Percentiles rank a stretch among this genome's conserved stretches.
These are phyloP conservation scores for Trogon melanurus DNA, from an alignment of 2,113 vertebrate genomes.

Conservation along the genomic window DNA sequence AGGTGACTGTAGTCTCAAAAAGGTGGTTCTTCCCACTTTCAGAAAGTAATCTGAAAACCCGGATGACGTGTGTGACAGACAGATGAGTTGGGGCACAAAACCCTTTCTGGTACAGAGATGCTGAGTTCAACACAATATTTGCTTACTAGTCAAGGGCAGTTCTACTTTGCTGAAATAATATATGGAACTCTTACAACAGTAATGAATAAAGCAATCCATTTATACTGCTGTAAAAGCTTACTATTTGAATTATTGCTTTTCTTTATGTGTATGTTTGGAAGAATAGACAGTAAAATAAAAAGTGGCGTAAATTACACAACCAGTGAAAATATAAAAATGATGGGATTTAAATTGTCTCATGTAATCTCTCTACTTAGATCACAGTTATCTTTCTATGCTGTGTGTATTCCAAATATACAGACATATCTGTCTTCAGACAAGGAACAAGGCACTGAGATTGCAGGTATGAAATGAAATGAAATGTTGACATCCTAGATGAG, in stretches of 20 bases:
- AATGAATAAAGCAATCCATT: slow-evolving; percentile 10
- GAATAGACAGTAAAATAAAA: neutral
- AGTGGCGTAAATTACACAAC: neutral
- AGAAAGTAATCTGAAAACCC: neutral
- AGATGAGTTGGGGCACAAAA: slow-evolving; percentile 31
- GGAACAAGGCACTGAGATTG: neutral
- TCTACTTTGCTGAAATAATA: slow-evolving; percentile 2
- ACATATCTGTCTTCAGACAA: neutral
- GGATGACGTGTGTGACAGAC: neutral
- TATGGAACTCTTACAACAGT: neutral
- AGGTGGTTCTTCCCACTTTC: neutral
- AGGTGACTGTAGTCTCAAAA: neutral
- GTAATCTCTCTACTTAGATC: neutral
- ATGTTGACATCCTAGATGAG: neutral
- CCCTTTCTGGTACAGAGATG: neutral
- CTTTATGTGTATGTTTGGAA: neutral
- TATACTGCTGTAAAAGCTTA: neutral
- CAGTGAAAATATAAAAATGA: neutral
- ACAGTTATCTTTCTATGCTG: neutral
- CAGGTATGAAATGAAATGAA: neutral
- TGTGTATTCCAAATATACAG: neutral
- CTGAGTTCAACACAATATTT: slow-evolving; percentile 31
- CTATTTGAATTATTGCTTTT: neutral
- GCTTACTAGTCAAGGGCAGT: neutral
- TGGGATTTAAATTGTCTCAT: neutral